phyloP scores from a whole-genome alignment of 2,888 invertebrate genomes.

The Sturmia bella region DNA sequence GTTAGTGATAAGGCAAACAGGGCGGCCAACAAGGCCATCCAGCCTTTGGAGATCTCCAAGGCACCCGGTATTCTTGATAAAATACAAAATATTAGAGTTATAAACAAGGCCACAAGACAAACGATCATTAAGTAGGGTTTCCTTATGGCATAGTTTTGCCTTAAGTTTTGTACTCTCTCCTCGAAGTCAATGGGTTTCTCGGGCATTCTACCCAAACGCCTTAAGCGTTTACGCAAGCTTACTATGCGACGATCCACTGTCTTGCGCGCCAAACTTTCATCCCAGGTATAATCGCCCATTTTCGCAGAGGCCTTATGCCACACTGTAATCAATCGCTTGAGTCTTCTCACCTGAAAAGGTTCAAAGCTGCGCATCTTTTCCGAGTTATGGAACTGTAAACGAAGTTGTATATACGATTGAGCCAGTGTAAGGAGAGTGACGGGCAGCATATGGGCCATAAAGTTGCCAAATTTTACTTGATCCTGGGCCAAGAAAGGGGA shows the following conservation, averaged over 20 bases:
- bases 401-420: slow-evolving; percentile 68
- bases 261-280: slow-evolving; percentile 67
- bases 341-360: slow-evolving; percentile 61
- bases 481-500: slow-evolving; percentile 22
- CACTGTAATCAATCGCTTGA: slow-evolving; percentile 67
- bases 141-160: slow-evolving; percentile 57
- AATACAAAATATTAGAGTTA: slow-evolving; percentile 41
- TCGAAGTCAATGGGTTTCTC: slow-evolving; percentile 72
- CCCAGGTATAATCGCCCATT: slow-evolving; percentile 69
- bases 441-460: slow-evolving; percentile 67
- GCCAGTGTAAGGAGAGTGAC: slow-evolving; percentile 58
- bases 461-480: slow-evolving; percentile 2
- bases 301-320: slow-evolving; percentile 65
- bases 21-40: slow-evolving; percentile 68
- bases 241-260: slow-evolving; percentile 63
- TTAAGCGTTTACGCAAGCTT: slow-evolving; percentile 65
- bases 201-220: slow-evolving; percentile 68
- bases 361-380: slow-evolving; percentile 65
- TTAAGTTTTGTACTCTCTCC: slow-evolving; percentile 55
- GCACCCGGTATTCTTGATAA: slow-evolving; percentile 38
- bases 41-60: slow-evolving; percentile 61
- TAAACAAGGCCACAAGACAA: slow-evolving; percentile 43
- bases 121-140: slow-evolving; percentile 51
- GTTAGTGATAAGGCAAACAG: slow-evolving; percentile 63
- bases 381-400: slow-evolving; percentile 64